Evolutionary conservation across 2,113 vertebrate genomes (phyloP), one percentile per base, ranked within the genome.

Genomic region (Tupaia chinensis): DNA sequence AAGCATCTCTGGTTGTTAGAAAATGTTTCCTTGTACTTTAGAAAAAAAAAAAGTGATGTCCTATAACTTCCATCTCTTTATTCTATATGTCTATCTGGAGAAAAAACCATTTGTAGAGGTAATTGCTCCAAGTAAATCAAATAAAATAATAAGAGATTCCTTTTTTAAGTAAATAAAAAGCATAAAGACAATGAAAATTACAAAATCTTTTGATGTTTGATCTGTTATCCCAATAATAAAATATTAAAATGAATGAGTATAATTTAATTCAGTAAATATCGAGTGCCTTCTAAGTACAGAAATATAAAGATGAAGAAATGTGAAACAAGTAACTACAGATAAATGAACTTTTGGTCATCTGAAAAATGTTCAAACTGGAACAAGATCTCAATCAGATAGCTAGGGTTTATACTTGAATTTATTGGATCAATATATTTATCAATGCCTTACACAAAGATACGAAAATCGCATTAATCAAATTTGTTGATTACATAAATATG

Each of bases 351-450:
- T 63, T 76, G 80, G 34, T 69, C 76, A 11, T 32, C 3, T n/a
- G 17, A 70, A 84, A 23, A 65, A n/a, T 92, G 92, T 94, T 92
- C 34, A 70, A 92, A 74, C 29, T 89, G n/a, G 54, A 92, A 32
- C 34, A 69, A 74, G 2, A 27, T 92, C 15, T 82, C 22, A 84
- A 27, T 66, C 10, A 69, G 70, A 69, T 34, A 87, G 66, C 60
- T 74, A 80, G 66, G 1, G 12, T 32, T 93, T 20, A 74, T 53
- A 63, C 16, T 72, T 72, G 29, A 70, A 80, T 61, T 92, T 93
- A 13, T 74, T 44, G 34, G 32, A 17, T 86, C 56, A 53, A 63
- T 65, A 14, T 77, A 81, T 54, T 89, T 93, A 70, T 89, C 25
- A 93, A 8, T 76, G 34, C 63, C 34, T 69, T 70, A 85, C n/a